Percentiles rank a stretch among this genome's conserved stretches.
Evolutionary conservation across 2,113 vertebrate species (phyloP).

Genomic region (Nasalis larvatus): DNA sequence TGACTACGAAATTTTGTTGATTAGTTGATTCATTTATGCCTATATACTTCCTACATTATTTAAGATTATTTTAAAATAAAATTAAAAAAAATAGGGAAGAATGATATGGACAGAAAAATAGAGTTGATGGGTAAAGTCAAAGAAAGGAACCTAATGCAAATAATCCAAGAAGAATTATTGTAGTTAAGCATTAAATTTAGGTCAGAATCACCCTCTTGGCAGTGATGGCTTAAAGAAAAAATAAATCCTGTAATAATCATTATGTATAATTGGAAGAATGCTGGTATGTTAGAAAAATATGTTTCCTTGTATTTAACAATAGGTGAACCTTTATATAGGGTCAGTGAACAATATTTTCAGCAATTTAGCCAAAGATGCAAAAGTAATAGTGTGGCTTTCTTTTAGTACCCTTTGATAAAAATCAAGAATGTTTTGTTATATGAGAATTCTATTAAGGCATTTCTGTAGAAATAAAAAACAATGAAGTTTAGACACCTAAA

Average conservation of each 20-base stretch:
- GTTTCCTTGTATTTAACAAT: not conserved
- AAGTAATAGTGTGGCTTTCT: not conserved
- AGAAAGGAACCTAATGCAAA: not conserved
- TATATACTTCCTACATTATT: not conserved
- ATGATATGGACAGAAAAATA: not conserved
- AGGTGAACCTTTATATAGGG: not conserved
- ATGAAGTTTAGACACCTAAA: not conserved
- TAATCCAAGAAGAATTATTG: not conserved
- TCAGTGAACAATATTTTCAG: not conserved
- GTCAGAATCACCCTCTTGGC: not conserved
- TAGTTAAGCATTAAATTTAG: not conserved
- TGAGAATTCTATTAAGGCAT: not conserved
- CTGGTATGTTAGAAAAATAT: not conserved
- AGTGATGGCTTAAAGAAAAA: not conserved
- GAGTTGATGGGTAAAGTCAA: not conserved
- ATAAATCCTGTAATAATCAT: not conserved
- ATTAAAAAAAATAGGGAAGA: not conserved
- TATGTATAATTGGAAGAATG: not conserved
- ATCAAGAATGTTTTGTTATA: not conserved
- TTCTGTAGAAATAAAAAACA: not conserved
- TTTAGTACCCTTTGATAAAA: not conserved
- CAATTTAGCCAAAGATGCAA: not conserved
- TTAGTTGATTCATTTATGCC: not conserved
- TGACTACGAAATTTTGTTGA: not conserved
- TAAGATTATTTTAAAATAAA: not conserved